Evolutionary conservation across 2,888 invertebrate genomes (phyloP).

Genomic region (Nephrotoma guestfalica): DNA sequence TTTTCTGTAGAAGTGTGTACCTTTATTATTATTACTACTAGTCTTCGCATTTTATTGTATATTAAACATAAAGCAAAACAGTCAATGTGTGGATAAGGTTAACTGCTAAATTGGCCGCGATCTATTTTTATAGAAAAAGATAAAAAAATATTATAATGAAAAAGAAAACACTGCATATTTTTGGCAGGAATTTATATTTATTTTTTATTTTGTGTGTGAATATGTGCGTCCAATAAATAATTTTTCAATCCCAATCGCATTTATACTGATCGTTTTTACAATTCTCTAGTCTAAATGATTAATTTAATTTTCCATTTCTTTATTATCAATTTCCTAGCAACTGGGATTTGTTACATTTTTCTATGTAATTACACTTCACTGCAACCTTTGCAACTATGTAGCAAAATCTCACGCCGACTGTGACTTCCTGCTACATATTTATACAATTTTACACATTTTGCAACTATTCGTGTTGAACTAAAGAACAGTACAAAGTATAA

Average conservation of each 20-base stretch:
- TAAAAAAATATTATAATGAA: neutral
- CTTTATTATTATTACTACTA: neutral
- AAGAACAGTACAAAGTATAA: no score
- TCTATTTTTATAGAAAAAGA: neutral
- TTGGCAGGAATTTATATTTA: constrained; percentile 1
- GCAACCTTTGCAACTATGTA: no score
- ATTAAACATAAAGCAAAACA: neutral
- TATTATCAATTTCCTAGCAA: neutral
- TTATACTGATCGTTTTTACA: neutral
- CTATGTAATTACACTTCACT: no score
- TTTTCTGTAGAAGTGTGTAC: neutral
- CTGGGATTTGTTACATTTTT: neutral
- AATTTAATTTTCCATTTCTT: neutral
- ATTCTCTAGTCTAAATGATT: neutral
- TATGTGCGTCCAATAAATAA: neutral
- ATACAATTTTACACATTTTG: no score
- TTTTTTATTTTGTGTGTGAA: neutral
- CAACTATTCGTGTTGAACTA: no score
- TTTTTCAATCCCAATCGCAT: neutral
- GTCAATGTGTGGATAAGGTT: constrained; percentile 1
- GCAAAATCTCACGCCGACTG: no score
- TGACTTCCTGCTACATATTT: no score
- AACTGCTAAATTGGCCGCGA: constrained; percentile 2
- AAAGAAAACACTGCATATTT: neutral
- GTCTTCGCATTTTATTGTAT: neutral